phyloP scores from a whole-genome alignment of 92 coral and sea anemone species.

The Siderastrea radians region DNA sequence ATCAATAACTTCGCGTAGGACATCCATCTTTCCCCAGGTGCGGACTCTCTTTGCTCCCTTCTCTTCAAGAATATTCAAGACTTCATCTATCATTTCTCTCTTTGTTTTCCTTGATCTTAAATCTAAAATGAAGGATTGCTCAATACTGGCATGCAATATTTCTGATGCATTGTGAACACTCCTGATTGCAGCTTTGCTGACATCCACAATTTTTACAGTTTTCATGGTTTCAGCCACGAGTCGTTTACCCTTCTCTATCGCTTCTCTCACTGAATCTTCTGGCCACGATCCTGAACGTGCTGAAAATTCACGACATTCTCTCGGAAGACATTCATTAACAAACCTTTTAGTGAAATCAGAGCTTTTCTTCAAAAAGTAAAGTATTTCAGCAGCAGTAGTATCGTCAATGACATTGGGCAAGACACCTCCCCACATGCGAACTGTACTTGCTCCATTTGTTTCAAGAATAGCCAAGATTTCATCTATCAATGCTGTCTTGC shows the following conservation, averaged over 20 bases:
- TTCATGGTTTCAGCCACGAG: not conserved
- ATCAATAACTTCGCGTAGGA: slow-evolving; percentile 3
- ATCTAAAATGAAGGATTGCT: not conserved
- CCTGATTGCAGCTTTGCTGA: slow-evolving; percentile 38
- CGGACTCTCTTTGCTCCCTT: slow-evolving; percentile 61
- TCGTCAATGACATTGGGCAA: slow-evolving; percentile 1
- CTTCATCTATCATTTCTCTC: slow-evolving; percentile 8
- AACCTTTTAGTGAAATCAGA: slow-evolving; percentile 10
- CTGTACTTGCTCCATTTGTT: slow-evolving; percentile 42
- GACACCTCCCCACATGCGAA: slow-evolving; percentile 56
- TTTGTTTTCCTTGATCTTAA: not conserved
- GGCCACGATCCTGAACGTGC: not conserved
- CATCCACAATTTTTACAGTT: not conserved
- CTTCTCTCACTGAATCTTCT: slow-evolving; percentile 35
- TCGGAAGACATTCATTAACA: slow-evolving; percentile 53
- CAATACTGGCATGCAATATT: not conserved
- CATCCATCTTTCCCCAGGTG: slow-evolving; percentile 43
- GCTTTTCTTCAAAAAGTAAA: not conserved
- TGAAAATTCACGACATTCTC: slow-evolving; percentile 10
- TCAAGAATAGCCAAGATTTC: slow-evolving; percentile 32
- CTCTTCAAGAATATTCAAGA: slow-evolving; percentile 22
- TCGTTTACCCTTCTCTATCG: slow-evolving; percentile 32
- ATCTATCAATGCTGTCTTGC: slow-evolving; percentile 4
- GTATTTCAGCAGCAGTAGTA: slow-evolving; percentile 13
- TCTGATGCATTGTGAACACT: slow-evolving; percentile 60